Percentiles rank a stretch among this genome's conserved stretches.
Evolutionary conservation across 2,113 vertebrate genomes (phyloP).

Genomic region (Sorex araneus): DNA sequence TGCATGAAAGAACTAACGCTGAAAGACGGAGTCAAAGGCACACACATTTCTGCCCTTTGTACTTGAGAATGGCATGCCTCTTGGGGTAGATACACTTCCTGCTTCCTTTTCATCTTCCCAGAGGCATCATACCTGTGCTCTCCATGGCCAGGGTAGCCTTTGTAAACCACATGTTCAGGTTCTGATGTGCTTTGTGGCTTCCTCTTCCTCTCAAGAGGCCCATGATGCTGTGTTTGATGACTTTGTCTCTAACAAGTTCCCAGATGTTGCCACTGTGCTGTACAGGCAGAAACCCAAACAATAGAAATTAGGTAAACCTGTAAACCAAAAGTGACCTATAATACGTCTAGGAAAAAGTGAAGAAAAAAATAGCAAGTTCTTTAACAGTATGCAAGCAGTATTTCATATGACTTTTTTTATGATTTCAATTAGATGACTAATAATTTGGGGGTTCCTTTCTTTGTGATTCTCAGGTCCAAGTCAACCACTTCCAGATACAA

Average conservation of each 20-base stretch:
- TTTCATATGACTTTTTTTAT: constrained; percentile 82
- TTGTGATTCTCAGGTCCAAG: constrained; percentile 74
- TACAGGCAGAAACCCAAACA: constrained; percentile 39
- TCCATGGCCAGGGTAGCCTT: background rate
- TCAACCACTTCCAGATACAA: constrained; percentile 80
- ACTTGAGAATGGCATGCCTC: background rate
- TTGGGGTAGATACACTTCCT: background rate
- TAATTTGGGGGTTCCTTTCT: constrained; percentile 80
- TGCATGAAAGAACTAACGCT: background rate
- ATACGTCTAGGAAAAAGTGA: constrained; percentile 63
- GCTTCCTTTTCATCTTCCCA: background rate
- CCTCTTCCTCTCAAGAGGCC: constrained; percentile 34
- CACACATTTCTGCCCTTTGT: background rate
- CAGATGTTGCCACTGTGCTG: background rate
- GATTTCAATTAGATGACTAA: constrained; percentile 81
- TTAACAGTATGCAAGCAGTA: constrained; percentile 69
- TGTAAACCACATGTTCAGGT: constrained; percentile 21
- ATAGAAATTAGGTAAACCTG: constrained; percentile 8
- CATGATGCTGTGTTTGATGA: background rate
- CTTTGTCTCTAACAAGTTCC: background rate
- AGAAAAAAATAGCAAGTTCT: constrained; percentile 74
- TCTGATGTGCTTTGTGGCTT: constrained; percentile 53
- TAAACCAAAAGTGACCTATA: constrained; percentile 14
- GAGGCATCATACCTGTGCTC: background rate
- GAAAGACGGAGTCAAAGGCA: background rate